Evolutionary conservation across 2,888 invertebrate species (phyloP).

Genomic region (Drosophila pseudotakahashii): DNA sequence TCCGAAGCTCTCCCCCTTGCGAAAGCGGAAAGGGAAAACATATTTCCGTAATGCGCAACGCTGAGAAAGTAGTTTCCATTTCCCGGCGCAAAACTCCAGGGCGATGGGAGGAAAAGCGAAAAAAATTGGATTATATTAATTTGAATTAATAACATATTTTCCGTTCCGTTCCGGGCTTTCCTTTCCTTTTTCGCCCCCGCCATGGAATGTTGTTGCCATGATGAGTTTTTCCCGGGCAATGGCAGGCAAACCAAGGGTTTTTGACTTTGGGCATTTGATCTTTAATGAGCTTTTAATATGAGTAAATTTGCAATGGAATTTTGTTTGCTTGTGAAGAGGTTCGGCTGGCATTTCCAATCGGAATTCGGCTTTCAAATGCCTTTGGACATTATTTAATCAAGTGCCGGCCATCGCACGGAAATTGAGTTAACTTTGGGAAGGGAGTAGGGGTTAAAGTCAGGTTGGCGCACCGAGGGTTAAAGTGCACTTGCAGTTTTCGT

Average conservation of each 20-base stretch:
- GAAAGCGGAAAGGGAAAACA: conserved; percentile 56
- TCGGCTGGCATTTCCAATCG: conserved; percentile 38
- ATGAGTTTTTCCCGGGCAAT: conserved; percentile 31
- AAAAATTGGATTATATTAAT: conserved; percentile 81
- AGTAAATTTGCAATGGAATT: conserved; percentile 69
- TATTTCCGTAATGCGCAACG: conserved; percentile 51
- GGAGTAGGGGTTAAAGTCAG: conserved; percentile 18
- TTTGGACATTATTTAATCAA: conserved; percentile 40
- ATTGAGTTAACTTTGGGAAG: conserved; percentile 29
- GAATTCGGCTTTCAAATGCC: conserved; percentile 32
- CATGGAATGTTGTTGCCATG: conserved; percentile 47
- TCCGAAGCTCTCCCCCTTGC: neutral
- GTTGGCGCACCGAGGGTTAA: conserved; percentile 9
- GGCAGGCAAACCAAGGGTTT: neutral
- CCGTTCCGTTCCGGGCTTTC: conserved; percentile 62
- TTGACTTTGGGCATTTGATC: conserved; percentile 57
- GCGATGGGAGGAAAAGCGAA: conserved; percentile 16
- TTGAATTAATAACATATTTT: conserved; percentile 83
- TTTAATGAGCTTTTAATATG: conserved; percentile 75
- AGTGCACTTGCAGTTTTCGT: conserved; percentile 26
- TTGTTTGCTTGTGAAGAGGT: conserved; percentile 27
- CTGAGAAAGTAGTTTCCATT: conserved; percentile 74
- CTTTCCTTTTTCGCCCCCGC: conserved; percentile 7
- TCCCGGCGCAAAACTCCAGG: conserved; percentile 49
- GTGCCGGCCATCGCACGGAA: conserved; percentile 19